Evolutionary conservation across 2,888 invertebrate genomes (phyloP).

Genomic region (Chrysotoxum bicinctum): DNA sequence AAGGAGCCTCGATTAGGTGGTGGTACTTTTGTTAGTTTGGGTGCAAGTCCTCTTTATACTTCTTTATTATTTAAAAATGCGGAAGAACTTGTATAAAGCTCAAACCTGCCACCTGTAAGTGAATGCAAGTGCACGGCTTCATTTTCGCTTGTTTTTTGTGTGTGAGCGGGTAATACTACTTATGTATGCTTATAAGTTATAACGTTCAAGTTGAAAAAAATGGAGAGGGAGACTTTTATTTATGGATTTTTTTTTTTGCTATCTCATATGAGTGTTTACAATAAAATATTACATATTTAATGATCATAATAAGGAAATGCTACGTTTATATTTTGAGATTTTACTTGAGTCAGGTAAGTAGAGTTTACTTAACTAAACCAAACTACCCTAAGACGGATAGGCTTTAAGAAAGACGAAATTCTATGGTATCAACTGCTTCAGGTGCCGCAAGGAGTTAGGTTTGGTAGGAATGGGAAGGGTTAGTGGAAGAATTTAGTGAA

Average conservation of each 20-base stretch:
- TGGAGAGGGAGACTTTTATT: not conserved
- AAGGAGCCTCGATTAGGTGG: slow-evolving; percentile 28
- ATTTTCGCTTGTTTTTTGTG: not conserved
- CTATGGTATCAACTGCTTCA: too few relatives aligned
- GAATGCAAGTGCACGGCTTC: slow-evolving; percentile 17
- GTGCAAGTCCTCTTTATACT: slow-evolving; percentile 24
- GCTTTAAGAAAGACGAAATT: too few relatives aligned
- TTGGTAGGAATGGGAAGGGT: too few relatives aligned
- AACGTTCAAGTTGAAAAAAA: not conserved
- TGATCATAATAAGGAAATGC: not conserved
- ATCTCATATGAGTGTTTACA: not conserved
- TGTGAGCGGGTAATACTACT: not conserved
- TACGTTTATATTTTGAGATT: too few relatives aligned
- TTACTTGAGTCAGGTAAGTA: too few relatives aligned
- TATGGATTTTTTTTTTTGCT: not conserved
- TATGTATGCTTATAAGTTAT: not conserved
- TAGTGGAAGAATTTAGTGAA: too few relatives aligned
- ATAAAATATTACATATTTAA: not conserved
- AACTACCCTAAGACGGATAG: too few relatives aligned
- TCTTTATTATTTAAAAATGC: slow-evolving; percentile 33
- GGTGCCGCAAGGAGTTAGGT: too few relatives aligned
- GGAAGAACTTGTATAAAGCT: slow-evolving; percentile 32
- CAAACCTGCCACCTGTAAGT: slow-evolving; percentile 5
- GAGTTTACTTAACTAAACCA: too few relatives aligned
- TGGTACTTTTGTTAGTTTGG: slow-evolving; percentile 12